A percentile compares a stretch with the other conserved stretches of the same genome.
Evolutionary conservation across 2,113 vertebrate genomes (phyloP).

Genomic region (Lucifuga dentata): DNA sequence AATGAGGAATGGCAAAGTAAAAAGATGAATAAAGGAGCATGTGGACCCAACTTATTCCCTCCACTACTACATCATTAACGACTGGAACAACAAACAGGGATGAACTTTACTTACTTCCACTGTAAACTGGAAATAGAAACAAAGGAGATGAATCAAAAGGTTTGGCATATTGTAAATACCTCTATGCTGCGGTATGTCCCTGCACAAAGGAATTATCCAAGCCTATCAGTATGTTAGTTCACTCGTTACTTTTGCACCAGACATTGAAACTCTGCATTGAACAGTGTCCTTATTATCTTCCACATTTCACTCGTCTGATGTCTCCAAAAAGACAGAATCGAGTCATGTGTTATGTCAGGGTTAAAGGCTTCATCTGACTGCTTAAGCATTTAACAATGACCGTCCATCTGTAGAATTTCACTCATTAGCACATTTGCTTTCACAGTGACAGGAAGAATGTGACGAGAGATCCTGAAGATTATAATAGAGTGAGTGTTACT

Average conservation of each 20-base stretch:
- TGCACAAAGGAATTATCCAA: conserved; percentile 18
- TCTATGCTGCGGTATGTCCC: conserved; percentile 20
- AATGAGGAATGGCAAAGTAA: conserved; percentile 69
- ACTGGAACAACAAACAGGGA: conserved; percentile 54
- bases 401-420: conserved; percentile 78
- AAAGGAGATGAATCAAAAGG: conserved; percentile 57
- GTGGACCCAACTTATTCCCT: conserved; percentile 49
- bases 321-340: conserved; percentile 36
- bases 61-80: conserved; percentile 71
- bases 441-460: conserved; percentile 68
- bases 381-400: conserved; percentile 72
- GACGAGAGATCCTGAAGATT: conserved; percentile 59
- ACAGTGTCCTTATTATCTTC: conserved; percentile 52
- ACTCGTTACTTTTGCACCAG: conserved; percentile 31
- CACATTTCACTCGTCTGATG: conserved; percentile 34
- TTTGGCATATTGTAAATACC: conserved; percentile 22
- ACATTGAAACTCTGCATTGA: conserved; percentile 1
- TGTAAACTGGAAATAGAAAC: conserved; percentile 51
- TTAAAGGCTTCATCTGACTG: conserved; percentile 60
- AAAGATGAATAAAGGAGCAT: conserved; percentile 61
- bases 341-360: conserved; percentile 55
- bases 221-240: conserved; percentile 34
- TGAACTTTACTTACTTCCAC: conserved; percentile 27
- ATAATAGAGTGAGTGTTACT: conserved; percentile 73
- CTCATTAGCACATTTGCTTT: conserved; percentile 77